Base-by-base conservation (phyloP, 2,797 vertebrate species). In the Micrastur ruficollis region DNA sequence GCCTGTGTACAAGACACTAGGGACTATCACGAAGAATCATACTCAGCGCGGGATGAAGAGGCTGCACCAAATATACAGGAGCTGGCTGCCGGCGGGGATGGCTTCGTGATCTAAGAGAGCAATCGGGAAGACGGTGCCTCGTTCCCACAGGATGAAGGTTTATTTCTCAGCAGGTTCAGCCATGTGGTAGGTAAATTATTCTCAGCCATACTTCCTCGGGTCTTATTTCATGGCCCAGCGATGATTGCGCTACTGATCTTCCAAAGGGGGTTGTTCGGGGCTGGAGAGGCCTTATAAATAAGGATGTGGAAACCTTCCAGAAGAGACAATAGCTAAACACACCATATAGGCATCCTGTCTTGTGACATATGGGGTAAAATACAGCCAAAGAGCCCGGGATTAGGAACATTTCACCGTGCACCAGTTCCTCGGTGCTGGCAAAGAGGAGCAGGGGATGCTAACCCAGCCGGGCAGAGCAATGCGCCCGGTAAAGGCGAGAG, bases 351-450 rank as follows among this genome's bases (percentile, higher is more conserved):
- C 6, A 20, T 22, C 78, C 78, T 5, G 21, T 9, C 86, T 7
- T 34, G 8, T 36, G 58, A 34, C 27, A 36, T 4, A 3, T 25
- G 76, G 75, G 49, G 44, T n/a, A 8, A 72, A 89, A 70, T 20
- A 12, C 32, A 13, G 18, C 44, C 38, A 1, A 7, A 23, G 18
- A 8, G 8, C 2, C 31, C 27, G 2, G 8, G 36, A 16, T 32
- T 0, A 3, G 59, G 59, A 44, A 19, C 9, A 2, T 27, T 53
- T 14, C 32, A 0, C 42, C 1, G 25, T 5, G 21, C 32, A 7
- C 22, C 20, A 2, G 31, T 12, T 38, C 65, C 78, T 22, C 4
- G 2, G 63, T 4, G 8, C 2, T 14, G 29, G 36, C 59, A 31
- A 22, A 23, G 74, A 19, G 55, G 34, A 58, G 47, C 49, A n/a